These are phyloP conservation scores for Castor canadensis DNA, from an alignment of 2,113 vertebrate species.

Conservation along the genomic window DNA sequence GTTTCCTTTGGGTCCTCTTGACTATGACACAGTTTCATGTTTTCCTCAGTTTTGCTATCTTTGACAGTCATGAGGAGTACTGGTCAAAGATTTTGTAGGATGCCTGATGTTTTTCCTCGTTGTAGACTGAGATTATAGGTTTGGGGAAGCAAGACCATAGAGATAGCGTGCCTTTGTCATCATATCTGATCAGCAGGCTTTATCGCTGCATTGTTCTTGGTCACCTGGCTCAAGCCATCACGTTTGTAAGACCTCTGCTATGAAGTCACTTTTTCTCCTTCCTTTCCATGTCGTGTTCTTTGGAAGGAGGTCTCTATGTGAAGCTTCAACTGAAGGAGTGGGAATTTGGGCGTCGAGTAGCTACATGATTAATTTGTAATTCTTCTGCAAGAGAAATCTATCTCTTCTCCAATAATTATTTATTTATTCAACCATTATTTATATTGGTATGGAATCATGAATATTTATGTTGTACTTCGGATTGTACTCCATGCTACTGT, in stretches of 20 bases:
- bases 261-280: background rate
- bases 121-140: background rate
- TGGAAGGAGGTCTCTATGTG: background rate
- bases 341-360: background rate
- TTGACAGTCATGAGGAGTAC: background rate
- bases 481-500: background rate
- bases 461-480: background rate
- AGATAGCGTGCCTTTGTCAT: background rate
- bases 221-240: background rate
- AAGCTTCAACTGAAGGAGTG: background rate
- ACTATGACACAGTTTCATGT: background rate
- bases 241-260: background rate
- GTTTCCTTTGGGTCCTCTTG: background rate
- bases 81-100: background rate
- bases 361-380: background rate
- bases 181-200: background rate
- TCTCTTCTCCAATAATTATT: conserved; percentile 13
- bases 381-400: background rate
- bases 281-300: background rate
- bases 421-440: background rate
- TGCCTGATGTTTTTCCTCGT: background rate
- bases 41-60: background rate
- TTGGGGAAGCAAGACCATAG: background rate
- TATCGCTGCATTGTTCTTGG: background rate
- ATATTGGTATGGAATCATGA: background rate